Percentiles rank a stretch among this genome's conserved stretches.
These are phyloP conservation scores for Pelvicachromis taeniatus DNA, from an alignment of 2,113 vertebrate genomes.

Conservation along the genomic window DNA sequence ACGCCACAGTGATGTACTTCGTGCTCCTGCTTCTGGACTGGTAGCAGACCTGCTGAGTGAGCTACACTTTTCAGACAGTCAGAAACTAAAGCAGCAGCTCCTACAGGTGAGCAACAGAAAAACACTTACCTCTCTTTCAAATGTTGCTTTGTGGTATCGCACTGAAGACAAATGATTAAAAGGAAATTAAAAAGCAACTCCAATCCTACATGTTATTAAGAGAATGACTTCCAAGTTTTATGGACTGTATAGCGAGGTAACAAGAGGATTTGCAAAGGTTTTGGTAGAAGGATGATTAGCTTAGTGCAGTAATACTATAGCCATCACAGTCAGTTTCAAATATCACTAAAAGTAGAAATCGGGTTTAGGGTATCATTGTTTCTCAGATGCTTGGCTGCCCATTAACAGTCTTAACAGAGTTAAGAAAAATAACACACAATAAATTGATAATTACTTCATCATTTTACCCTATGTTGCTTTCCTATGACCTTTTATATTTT, in stretches of 20 bases:
- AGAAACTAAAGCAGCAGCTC: constrained; percentile 81
- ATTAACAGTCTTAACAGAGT: neutral
- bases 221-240: neutral
- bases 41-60: constrained; percentile 83
- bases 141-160: neutral
- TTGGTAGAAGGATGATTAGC: neutral
- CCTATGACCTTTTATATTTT: neutral
- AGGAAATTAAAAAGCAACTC: neutral
- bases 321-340: neutral
- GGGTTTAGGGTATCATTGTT: neutral
- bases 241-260: neutral
- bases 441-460: neutral
- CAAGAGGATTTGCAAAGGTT: neutral
- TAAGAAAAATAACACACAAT: neutral
- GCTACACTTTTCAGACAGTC: constrained; percentile 80
- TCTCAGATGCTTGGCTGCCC: neutral
- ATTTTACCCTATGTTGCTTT: neutral
- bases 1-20: constrained; percentile 65
- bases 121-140: neutral
- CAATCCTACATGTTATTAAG: neutral
- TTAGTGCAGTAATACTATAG: neutral
- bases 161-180: neutral
- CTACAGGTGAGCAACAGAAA: constrained; percentile 70
- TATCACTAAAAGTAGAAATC: neutral
- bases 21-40: constrained; percentile 76